Evolutionary conservation across 2,113 vertebrate genomes (phyloP).

Genomic region (Colius striatus): DNA sequence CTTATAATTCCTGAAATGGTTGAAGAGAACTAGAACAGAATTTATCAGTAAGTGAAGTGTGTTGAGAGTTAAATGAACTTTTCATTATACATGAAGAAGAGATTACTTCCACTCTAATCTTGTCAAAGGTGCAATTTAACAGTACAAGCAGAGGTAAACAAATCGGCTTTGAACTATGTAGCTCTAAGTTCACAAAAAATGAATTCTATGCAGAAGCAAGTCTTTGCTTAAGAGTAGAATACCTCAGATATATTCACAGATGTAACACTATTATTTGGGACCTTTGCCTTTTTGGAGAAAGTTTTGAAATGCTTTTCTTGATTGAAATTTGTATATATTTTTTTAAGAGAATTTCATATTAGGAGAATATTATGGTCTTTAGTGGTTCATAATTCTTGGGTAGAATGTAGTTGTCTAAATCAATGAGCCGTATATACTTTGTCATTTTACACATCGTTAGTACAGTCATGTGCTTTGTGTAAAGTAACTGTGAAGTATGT

Average conservation of each 20-base stretch:
- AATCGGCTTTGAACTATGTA: background rate
- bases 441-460: background rate
- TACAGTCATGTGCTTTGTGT: background rate
- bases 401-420: background rate
- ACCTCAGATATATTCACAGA: background rate
- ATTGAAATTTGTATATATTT: background rate
- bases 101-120: background rate
- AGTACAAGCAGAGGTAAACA: background rate
- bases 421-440: background rate
- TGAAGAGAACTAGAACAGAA: background rate
- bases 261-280: background rate
- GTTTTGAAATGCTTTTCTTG: background rate
- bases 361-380: background rate
- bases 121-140: background rate
- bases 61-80: background rate
- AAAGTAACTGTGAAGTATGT: background rate
- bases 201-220: background rate
- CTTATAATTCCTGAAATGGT: background rate
- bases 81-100: background rate
- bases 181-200: background rate
- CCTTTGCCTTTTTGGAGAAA: background rate
- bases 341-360: background rate
- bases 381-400: background rate
- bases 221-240: background rate
- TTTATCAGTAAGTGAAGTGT: background rate